A percentile compares a stretch with the other conserved stretches of the same genome.
Conservation (phyloP, 2,113 vertebrate species). For the Tetraodon nigroviridis region DNA sequence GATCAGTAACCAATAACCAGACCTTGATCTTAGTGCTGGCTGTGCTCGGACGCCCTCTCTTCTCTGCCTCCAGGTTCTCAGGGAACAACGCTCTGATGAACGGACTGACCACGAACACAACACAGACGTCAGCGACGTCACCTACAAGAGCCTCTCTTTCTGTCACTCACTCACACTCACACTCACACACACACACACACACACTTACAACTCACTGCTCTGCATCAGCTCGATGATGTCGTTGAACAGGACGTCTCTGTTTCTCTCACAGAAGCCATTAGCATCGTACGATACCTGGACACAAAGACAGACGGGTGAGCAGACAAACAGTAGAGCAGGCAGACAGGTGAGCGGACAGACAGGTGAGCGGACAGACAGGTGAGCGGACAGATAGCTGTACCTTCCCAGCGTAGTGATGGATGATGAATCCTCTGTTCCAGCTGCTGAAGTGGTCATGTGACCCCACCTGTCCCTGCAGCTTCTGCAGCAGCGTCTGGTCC, state of each 20-base stretch:
- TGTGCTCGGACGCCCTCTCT: slow-evolving; percentile 75
- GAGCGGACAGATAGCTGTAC: slow-evolving; percentile 37
- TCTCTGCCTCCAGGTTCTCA: slow-evolving; percentile 77
- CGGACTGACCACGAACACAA: slow-evolving; percentile 54
- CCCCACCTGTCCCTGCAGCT: slow-evolving; percentile 75
- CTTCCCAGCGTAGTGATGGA: slow-evolving; percentile 84
- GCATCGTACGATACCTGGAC: slow-evolving; percentile 79
- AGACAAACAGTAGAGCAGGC: too few relatives aligned
- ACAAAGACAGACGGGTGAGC: neutral
- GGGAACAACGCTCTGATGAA: slow-evolving; percentile 77
- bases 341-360: too few relatives aligned
- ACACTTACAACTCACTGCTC: slow-evolving; percentile 77
- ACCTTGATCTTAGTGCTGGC: slow-evolving; percentile 80
- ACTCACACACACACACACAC: neutral
- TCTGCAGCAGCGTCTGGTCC: slow-evolving; percentile 81
- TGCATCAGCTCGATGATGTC: slow-evolving; percentile 86
- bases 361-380: neutral
- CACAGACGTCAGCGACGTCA: slow-evolving; percentile 9
- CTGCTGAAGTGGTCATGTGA: slow-evolving; percentile 81
- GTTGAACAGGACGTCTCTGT: slow-evolving; percentile 79
- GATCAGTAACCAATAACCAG: neutral
- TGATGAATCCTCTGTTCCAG: slow-evolving; percentile 80
- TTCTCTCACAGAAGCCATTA: slow-evolving; percentile 80
- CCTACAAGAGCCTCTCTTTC: neutral
- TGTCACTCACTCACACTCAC: slow-evolving; percentile 1